Conservation (phyloP, 2,113 vertebrate species). For the Barbus barbus region DNA sequence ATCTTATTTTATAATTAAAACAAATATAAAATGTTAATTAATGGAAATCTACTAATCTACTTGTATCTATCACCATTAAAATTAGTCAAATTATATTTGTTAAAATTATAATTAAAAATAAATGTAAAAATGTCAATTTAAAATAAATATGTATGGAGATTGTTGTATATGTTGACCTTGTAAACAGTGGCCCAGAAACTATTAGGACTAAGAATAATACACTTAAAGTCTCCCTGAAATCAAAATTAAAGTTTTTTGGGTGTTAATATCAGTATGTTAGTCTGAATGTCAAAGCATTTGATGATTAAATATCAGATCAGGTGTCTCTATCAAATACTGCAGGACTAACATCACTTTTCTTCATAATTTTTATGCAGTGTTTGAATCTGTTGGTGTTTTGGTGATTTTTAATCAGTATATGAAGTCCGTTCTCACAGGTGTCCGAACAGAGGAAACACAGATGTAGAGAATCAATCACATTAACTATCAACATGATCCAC, state of each 20-base stretch:
- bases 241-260: too few relatives aligned
- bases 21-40: too few relatives aligned
- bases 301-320: not conserved
- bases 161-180: not conserved
- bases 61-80: too few relatives aligned
- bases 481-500: not conserved
- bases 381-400: not conserved
- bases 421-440: not conserved
- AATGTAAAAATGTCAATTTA: too few relatives aligned
- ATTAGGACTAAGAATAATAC: not conserved
- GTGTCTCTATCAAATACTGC: not conserved
- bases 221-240: not conserved
- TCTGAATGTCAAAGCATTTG: conserved; percentile 7
- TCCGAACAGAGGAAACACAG: not conserved
- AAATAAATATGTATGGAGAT: too few relatives aligned
- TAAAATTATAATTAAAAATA: too few relatives aligned
- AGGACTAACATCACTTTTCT: not conserved
- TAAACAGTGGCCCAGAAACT: not conserved
- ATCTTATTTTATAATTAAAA: too few relatives aligned
- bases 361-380: not conserved
- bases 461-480: not conserved
- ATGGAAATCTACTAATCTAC: too few relatives aligned
- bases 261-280: too few relatives aligned
- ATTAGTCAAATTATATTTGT: too few relatives aligned
- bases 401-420: not conserved